Evolutionary conservation across 2,113 vertebrate species (phyloP), one percentile per base, ranked within the genome.

Genomic region (Chionomys nivalis): DNA sequence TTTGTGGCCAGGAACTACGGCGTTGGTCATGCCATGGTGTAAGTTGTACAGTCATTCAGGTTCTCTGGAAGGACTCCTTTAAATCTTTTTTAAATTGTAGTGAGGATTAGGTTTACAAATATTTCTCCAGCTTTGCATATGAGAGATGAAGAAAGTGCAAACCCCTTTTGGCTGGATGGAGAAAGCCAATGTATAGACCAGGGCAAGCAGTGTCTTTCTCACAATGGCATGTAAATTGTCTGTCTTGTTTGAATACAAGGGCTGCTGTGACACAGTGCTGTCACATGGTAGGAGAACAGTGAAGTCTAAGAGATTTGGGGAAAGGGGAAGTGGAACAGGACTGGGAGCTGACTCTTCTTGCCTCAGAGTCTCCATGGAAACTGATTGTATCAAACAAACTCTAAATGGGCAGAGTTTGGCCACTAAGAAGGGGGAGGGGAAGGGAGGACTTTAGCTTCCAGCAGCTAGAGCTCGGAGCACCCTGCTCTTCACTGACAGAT

Each of bases 301-400:
- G 92, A 93, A 90, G 82, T 92, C 94, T 94, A 94, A 96, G 55
- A 93, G 92, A 95, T 97, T 93, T 94, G 95, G 95, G 96, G 88
- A 87, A 73, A 86, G 68, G 61, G 93, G 85, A 82, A 39, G 52
- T 36, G n/a, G 85, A 21, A 21, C n/a, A 31, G 94, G 94, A 83
- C 90, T 63, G 21, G 36, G 77, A 75, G 81, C 88, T 83, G 90
- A 86, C 86, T 87, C 73, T 79, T 96, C 92, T 95, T 42, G 88
- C 86, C 28, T 87, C 24, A 33, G 47, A 33, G 86, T 97, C 94
- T 96, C 93, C 95, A n/a, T 92, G 94, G 97, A 96, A 96, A 97
- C 96, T 28, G 4, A 31, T 90, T 91, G 77, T 70, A 65, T 94
- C 73, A 72, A 78, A 77, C 26, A 33, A 79, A 52, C 86, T 95